Base-by-base conservation (phyloP, 2,113 vertebrate species). In the Nyctibius bracteatus region DNA sequence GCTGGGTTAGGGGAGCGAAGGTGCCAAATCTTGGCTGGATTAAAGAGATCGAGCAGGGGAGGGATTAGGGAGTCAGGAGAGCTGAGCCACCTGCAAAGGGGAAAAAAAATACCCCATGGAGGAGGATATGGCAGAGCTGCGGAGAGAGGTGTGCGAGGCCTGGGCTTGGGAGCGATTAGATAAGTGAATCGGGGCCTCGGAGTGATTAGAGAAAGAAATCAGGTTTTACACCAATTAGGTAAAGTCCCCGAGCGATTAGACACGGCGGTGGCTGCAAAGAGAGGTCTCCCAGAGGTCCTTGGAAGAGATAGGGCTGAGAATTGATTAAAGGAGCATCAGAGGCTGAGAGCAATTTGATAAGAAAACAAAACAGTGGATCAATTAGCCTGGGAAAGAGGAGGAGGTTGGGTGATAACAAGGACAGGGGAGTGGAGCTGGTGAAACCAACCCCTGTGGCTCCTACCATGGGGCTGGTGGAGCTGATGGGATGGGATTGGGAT, bases 171-270 rank as follows among this genome's bases (percentile, higher is more conserved):
- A 57, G 88, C 0, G 79, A 92, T 95, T 82, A 93, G 94, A 92
- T 85, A 94, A 93, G 71, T 90, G 85, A 90, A 81, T 94, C 90
- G 6, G 82, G 85, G 88, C 57, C 92, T 92, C 3, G 3, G 92
- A 68, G 79, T 3, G 85, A 94, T 94, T 94, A 96, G 88, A 55
- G 86, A 27, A 35, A 90, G 94, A 88, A 96, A 95, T 96, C 85
- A 37, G 94, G 90, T 94, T 97, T 95, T 96, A 82, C 95, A 90
- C 74, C 96, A 92, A 94, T 93, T 93, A 94, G 94, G 88, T 77
- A 15, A 94, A 97, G 92, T 74, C 82, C 88, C 90, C 22, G 1
- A 6, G 90, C 0, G 94, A 88, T 92, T 80, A 90, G 88, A 80
- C 33, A 17, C 30, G 10, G 95, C 2, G 47, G 88, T 43, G 88